Evolutionary conservation across 1,140 invertebrate genomes (phyloP).

Genomic region (Solenopsis fugax): DNA sequence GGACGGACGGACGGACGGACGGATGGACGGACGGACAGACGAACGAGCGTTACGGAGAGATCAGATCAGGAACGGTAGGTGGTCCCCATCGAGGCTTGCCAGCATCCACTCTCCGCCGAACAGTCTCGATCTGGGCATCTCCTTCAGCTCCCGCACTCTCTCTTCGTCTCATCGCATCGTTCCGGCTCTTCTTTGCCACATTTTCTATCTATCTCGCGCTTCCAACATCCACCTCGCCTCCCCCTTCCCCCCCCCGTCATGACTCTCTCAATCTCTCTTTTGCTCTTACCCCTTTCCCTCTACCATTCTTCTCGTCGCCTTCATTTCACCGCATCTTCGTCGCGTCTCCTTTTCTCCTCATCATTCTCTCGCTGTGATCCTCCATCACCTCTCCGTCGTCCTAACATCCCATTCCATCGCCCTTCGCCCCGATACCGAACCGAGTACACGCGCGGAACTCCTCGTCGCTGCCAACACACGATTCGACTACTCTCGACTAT

Average conservation of each 20-base stretch:
- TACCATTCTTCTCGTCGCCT: constrained; percentile 42
- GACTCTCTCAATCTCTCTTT: neutral
- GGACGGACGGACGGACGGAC: constrained; percentile 76
- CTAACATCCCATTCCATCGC: constrained; percentile 39
- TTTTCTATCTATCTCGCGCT: constrained; percentile 6
- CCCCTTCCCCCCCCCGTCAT: too few relatives aligned
- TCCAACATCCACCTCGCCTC: neutral
- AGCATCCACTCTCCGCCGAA: constrained; percentile 71
- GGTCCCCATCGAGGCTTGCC: constrained; percentile 83
- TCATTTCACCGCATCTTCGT: constrained; percentile 67
- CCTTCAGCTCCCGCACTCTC: constrained; percentile 41
- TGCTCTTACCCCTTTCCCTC: neutral
- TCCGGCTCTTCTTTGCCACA: constrained; percentile 26
- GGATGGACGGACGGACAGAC: constrained; percentile 74
- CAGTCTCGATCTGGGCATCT: constrained; percentile 66
- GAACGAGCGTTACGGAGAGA: constrained; percentile 83
- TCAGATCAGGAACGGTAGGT: constrained; percentile 86
- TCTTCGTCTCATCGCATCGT: constrained; percentile 28
- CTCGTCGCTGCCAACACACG: constrained; percentile 66
- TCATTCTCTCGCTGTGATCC: constrained; percentile 59
- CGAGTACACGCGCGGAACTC: constrained; percentile 72
- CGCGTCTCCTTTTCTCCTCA: constrained; percentile 43
- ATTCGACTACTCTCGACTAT: constrained; percentile 58
- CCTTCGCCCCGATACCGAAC: constrained; percentile 19
- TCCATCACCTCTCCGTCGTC: constrained; percentile 32